These are phyloP conservation scores for Papilio helenus DNA, from an alignment of 1,140 invertebrate species.

Conservation along the genomic window DNA sequence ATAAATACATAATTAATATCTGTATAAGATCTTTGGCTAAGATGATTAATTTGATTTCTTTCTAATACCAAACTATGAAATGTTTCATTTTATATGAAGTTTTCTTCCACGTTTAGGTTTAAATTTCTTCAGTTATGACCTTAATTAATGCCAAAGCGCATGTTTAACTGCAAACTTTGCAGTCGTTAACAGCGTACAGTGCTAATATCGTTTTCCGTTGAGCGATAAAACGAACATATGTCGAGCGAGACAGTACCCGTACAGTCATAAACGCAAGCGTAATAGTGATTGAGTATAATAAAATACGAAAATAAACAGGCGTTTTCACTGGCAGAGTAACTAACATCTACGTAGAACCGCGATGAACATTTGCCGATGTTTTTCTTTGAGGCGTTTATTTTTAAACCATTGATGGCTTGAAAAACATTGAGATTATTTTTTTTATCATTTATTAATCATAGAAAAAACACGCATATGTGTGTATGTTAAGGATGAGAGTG, in stretches of 20 bases:
- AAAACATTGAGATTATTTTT: conserved; percentile 26
- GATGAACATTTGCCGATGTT: conserved; percentile 7
- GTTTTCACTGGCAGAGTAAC: conserved; percentile 30
- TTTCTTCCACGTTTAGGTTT: neutral
- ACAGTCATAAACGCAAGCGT: conserved; percentile 54
- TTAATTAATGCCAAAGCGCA: conserved; percentile 39
- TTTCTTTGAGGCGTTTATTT: conserved; percentile 5
- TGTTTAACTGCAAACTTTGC: conserved; percentile 56
- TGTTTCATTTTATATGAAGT: neutral
- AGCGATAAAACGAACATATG: conserved; percentile 54
- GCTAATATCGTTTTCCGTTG: conserved; percentile 43
- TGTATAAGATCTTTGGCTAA: neutral
- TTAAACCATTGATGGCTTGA: neutral
- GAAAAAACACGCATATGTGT: too few species aligned
- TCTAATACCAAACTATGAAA: neutral
- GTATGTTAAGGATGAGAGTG: too few species aligned
- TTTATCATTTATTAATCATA: neutral
- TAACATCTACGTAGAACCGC: conserved; percentile 21
- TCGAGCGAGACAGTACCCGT: conserved; percentile 46
- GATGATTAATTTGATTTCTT: neutral
- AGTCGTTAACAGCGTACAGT: conserved; percentile 53
- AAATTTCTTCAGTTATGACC: conserved; percentile 5
- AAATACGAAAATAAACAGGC: conserved; percentile 41
- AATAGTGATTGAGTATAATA: conserved; percentile 57
- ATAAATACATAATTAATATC: too few species aligned